Conservation (phyloP, 2,113 vertebrate species). For the Acinonyx jubatus region DNA sequence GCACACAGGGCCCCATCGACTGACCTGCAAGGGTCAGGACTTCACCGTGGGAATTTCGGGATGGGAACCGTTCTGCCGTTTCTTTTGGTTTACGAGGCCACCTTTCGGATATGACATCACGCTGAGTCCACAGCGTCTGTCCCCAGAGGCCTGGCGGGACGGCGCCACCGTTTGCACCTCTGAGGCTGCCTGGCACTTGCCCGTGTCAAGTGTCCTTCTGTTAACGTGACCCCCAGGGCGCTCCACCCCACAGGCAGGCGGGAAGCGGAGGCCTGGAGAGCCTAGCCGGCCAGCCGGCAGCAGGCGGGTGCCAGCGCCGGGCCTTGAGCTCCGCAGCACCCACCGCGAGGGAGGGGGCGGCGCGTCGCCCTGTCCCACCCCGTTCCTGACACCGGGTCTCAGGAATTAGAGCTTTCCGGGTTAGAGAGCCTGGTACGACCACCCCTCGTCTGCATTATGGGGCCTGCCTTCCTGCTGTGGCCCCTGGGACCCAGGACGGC, state of each 20-base stretch:
- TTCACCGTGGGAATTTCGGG: rapidly evolving
- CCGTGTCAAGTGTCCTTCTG: rapidly evolving
- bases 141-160: not conserved
- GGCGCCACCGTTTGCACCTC: not conserved
- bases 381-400: rapidly evolving
- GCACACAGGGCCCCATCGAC: rapidly evolving
- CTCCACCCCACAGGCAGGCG: rapidly evolving
- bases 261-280: not conserved
- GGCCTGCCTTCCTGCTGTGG: not conserved
- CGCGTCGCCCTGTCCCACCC: rapidly evolving
- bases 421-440: rapidly evolving
- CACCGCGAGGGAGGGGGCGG: rapidly evolving
- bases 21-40: not conserved
- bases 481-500: rapidly evolving
- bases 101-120: rapidly evolving
- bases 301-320: not conserved
- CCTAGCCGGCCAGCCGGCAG: rapidly evolving
- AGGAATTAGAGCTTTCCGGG: rapidly evolving
- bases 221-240: rapidly evolving
- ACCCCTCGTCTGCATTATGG: rapidly evolving
- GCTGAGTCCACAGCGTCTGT: rapidly evolving
- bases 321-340: not conserved
- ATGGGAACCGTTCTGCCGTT: rapidly evolving
- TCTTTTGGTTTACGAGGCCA: not conserved
- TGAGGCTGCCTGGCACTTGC: not conserved